Evolutionary conservation across 2,113 vertebrate species (phyloP), one percentile per base, ranked within the genome.

Genomic region (Brachypteracias leptosomus): DNA sequence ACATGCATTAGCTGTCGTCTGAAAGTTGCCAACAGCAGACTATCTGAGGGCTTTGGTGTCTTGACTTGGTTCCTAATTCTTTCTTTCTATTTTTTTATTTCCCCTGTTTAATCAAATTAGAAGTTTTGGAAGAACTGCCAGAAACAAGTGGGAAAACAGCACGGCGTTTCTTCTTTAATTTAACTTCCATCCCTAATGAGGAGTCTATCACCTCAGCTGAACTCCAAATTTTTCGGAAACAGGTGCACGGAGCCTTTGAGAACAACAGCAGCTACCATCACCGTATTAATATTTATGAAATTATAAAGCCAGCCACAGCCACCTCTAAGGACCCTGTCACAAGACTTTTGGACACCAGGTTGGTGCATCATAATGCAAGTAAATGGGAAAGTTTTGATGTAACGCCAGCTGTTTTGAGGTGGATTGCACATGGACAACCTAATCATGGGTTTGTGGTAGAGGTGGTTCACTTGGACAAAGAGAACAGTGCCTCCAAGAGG

Each of bases 221-320:
- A 97, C 98, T 99, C 36, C 98, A 99, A 76, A 98, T 99, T 97
- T 99, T 99, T 98, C 99, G 99, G 94, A 97, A 99, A 88, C 98
- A 99, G 97, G 98, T 99, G 88, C 98, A 98, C 71, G 98, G 98
- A 94, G 88, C 97, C 76, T 96, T 97, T 83, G 97, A 95, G 92
- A 98, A 97, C 95, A 97, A 96, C 79, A 96, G 94, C 67, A 98
- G 98, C 67, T 98, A 98, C 95, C 97, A 98, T 95, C 99, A 99
- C 91, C 99, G 99, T 88, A 99, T 99, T 98, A 99, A 99, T 98
- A 99, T 99, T 98, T 99, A 99, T 97, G 99, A 99, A 98, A 98
- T 99, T 94, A 98, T 99, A 89, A 98, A 99, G 95, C 98, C 98
- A 93, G 98, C 97, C 68, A 85, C 97, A 79, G 51, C 97, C 89